These are phyloP conservation scores for Rhaphigaster nebulosa DNA, from an alignment of 2,888 invertebrate species.

Conservation along the genomic window DNA sequence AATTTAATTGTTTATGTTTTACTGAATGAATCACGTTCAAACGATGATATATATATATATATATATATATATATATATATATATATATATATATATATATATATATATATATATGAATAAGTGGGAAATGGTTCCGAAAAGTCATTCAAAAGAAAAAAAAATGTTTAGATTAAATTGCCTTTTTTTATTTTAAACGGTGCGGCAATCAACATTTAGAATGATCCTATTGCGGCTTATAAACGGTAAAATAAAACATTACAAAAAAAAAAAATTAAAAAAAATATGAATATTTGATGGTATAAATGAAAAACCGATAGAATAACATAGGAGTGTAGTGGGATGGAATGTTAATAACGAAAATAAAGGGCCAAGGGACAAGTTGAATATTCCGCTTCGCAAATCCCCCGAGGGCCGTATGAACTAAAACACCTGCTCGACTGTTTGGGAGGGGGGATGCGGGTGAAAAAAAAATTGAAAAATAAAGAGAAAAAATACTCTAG, in stretches of 20 bases:
- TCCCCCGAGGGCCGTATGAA: background rate
- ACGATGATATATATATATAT: too few relatives aligned
- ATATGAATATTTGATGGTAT: conserved; percentile 36
- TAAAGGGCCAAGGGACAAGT: conserved; percentile 1
- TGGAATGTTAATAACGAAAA: conserved; percentile 29
- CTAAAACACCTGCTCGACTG: background rate
- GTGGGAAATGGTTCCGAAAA: too few relatives aligned
- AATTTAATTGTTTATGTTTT: too few relatives aligned
- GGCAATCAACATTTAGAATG: background rate
- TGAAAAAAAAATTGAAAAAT: background rate
- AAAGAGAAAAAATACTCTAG: background rate
- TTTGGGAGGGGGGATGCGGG: too few relatives aligned
- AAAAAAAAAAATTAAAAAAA: background rate
- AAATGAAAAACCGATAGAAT: conserved; percentile 24
- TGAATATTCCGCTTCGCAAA: background rate
- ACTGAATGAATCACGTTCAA: too few relatives aligned
- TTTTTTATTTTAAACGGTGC: too few relatives aligned
- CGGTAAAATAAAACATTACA: conserved; percentile 1
- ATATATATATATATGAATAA: too few relatives aligned
- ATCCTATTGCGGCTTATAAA: background rate
- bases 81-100: too few relatives aligned
- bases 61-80: too few relatives aligned
- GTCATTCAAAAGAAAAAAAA: too few relatives aligned
- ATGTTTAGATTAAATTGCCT: too few relatives aligned
- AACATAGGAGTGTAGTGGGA: background rate